phyloP scores from a whole-genome alignment of 2,113 vertebrate genomes.

The Dipodomys stephensi region DNA sequence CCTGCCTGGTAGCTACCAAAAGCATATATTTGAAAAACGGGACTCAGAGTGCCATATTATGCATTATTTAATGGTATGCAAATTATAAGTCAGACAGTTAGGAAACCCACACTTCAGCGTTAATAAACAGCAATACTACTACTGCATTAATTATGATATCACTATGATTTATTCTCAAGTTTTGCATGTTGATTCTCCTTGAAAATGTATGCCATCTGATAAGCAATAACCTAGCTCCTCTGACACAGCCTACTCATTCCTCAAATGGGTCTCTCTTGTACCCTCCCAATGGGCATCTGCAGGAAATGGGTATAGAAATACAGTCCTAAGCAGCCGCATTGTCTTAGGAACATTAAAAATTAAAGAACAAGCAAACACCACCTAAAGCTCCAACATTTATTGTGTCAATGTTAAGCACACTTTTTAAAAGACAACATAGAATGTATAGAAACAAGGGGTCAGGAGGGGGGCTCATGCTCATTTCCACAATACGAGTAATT shows the following conservation, averaged over 20 bases:
- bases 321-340: constrained; percentile 72
- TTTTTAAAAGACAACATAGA: constrained; percentile 85
- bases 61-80: constrained; percentile 74
- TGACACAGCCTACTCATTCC: constrained; percentile 38
- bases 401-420: constrained; percentile 87
- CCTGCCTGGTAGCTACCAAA: constrained; percentile 63
- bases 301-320: constrained; percentile 64
- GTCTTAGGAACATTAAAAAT: constrained; percentile 84
- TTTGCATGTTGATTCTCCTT: constrained; percentile 71
- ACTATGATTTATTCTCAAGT: constrained; percentile 65
- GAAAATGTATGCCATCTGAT: constrained; percentile 59
- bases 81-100: constrained; percentile 76
- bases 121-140: constrained; percentile 69
- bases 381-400: constrained; percentile 92
- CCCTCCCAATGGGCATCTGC: constrained; percentile 17
- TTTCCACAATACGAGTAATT: constrained; percentile 80
- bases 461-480: constrained; percentile 78
- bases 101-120: constrained; percentile 75
- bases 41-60: constrained; percentile 77
- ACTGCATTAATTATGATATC: constrained; percentile 60
- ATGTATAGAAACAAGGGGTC: constrained; percentile 84
- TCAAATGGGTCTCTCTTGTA: constrained; percentile 33
- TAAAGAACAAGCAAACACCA: constrained; percentile 88
- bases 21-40: constrained; percentile 79
- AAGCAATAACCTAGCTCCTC: constrained; percentile 53